Conservation (phyloP, 2,797 vertebrate genomes). For the Triplophysa bombifrons region DNA sequence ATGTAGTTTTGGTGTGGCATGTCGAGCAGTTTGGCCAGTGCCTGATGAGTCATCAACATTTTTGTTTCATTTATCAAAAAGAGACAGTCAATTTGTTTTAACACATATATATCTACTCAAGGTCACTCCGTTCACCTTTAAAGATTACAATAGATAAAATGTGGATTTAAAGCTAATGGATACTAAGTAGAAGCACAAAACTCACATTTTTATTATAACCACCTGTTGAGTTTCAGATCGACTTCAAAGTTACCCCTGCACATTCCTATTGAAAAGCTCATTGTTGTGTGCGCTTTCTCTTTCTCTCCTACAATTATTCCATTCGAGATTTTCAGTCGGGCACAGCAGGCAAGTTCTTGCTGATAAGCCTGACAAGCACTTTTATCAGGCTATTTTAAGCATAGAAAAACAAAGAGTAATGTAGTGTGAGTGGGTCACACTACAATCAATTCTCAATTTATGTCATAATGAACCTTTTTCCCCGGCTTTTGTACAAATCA, state of each 20-base stretch:
- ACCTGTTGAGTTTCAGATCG: slow-evolving; percentile 49
- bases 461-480: slow-evolving; percentile 28
- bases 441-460: slow-evolving; percentile 36
- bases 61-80: neutral
- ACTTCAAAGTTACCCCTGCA: slow-evolving; percentile 38
- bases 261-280: slow-evolving; percentile 48
- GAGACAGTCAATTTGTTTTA: neutral
- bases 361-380: slow-evolving; percentile 48
- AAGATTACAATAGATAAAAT: neutral
- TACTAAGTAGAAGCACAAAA: neutral
- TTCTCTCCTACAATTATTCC: slow-evolving; percentile 47
- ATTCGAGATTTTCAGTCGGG: slow-evolving; percentile 57
- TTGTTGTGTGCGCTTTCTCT: slow-evolving; percentile 21
- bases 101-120: neutral
- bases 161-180: neutral
- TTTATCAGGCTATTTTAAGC: slow-evolving; percentile 49
- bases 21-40: neutral
- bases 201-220: slow-evolving; percentile 1
- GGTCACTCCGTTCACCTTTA: neutral
- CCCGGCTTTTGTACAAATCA: slow-evolving; percentile 23
- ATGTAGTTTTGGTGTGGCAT: neutral
- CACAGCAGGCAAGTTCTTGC: slow-evolving; percentile 51
- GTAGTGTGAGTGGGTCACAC: neutral
- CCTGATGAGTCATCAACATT: neutral
- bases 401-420: slow-evolving; percentile 8